These are phyloP conservation scores for Amblyjoppa fuscipennis DNA, from an alignment of 2,888 invertebrate species.

Conservation along the genomic window DNA sequence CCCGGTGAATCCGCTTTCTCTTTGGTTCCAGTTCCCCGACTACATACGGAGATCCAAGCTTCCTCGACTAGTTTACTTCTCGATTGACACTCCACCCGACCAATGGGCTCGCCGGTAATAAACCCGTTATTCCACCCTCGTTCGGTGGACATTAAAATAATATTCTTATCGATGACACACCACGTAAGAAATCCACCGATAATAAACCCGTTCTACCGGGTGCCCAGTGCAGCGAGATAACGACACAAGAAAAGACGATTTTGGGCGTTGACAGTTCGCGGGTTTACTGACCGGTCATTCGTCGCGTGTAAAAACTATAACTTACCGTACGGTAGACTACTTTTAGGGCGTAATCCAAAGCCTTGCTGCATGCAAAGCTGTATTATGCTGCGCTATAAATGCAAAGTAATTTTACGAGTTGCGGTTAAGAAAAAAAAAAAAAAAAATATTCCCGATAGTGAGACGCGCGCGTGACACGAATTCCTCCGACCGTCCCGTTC, in stretches of 20 bases:
- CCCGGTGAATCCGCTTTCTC: constrained; percentile 70
- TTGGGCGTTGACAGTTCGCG: constrained; percentile 25
- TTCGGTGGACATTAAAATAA: constrained; percentile 13
- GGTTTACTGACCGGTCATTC: constrained; percentile 48
- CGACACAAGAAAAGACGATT: constrained; percentile 40
- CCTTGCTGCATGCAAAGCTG: background rate
- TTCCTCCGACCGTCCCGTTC: constrained; percentile 9
- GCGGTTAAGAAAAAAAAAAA: background rate
- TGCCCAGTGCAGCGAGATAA: constrained; percentile 30
- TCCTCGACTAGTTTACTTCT: constrained; percentile 54
- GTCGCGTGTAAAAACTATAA: background rate
- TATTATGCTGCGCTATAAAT: background rate
- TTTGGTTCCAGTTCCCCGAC: constrained; percentile 64
- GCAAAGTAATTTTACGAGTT: constrained; percentile 2
- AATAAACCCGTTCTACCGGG: background rate
- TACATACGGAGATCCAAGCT: constrained; percentile 36
- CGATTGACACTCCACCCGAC: constrained; percentile 35
- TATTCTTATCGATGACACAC: constrained; percentile 12
- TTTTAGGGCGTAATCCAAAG: background rate
- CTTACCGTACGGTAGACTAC: background rate
- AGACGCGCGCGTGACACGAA: constrained; percentile 2
- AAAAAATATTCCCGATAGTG: background rate
- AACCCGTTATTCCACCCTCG: constrained; percentile 55
- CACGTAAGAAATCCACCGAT: background rate
- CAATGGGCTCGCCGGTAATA: constrained; percentile 41